These are phyloP conservation scores for Drosophila melanosoma DNA, from an alignment of 2,888 invertebrate species.

Conservation along the genomic window DNA sequence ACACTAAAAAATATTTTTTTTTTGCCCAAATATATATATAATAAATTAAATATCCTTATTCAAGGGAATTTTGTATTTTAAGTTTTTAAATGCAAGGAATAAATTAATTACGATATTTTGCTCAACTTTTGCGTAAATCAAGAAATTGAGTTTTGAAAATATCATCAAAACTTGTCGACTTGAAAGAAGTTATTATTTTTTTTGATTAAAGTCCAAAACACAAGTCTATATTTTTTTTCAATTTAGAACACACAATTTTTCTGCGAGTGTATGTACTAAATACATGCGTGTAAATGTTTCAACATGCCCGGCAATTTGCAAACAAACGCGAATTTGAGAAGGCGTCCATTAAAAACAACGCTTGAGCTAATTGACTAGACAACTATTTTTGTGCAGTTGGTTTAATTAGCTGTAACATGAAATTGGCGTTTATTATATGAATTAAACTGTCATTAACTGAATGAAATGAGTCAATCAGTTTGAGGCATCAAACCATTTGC, in stretches of 20 bases:
- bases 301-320: constrained; percentile 68
- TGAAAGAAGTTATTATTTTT: not conserved
- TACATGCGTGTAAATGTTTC: constrained; percentile 62
- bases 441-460: constrained; percentile 48
- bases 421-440: constrained; percentile 42
- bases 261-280: not conserved
- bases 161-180: too few species aligned
- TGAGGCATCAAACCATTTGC: constrained; percentile 18
- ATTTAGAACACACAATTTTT: not conserved
- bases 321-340: constrained; percentile 41
- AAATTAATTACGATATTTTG: not conserved
- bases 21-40: not conserved
- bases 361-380: constrained; percentile 69
- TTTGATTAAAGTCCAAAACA: not conserved
- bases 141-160: not conserved
- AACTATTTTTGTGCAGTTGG: constrained; percentile 37
- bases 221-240: not conserved
- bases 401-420: constrained; percentile 63
- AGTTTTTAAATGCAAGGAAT: not conserved
- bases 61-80: not conserved
- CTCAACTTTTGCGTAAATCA: not conserved
- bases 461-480: constrained; percentile 54
- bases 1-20: not conserved
- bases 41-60: not conserved
- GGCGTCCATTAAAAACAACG: constrained; percentile 41